Percentiles rank a stretch among this genome's conserved stretches.
Conservation (phyloP, 2,113 vertebrate species). For the Xerus inauris region DNA sequence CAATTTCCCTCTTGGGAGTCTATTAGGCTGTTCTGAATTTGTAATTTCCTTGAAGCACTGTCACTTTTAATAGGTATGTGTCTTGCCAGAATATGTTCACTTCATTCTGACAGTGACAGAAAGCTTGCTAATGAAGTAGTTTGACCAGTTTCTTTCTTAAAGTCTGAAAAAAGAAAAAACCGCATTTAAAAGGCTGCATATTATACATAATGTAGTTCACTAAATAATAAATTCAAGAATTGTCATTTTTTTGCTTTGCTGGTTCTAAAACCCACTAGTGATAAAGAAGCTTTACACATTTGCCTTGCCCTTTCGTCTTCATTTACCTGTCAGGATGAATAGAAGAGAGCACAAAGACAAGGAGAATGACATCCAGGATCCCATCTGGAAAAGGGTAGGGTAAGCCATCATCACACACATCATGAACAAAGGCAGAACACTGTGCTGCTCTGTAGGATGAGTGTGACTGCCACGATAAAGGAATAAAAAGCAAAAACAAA, state of each 20-base stretch:
- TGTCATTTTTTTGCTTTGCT: conserved; percentile 77
- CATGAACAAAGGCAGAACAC: conserved; percentile 94
- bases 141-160: conserved; percentile 77
- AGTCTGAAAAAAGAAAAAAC: conserved; percentile 70
- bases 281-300: conserved; percentile 82
- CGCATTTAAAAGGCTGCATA: conserved; percentile 77
- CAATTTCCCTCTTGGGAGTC: conserved; percentile 74
- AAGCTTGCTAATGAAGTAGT: conserved; percentile 81
- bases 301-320: conserved; percentile 85
- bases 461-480: conserved; percentile 87
- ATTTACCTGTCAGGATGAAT: conserved; percentile 95
- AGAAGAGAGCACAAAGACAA: conserved; percentile 95
- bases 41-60: conserved; percentile 78
- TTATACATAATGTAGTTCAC: conserved; percentile 70
- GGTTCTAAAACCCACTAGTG: conserved; percentile 79
- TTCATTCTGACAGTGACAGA: conserved; percentile 80
- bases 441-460: conserved; percentile 87
- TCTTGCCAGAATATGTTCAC: conserved; percentile 71
- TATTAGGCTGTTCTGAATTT: conserved; percentile 71
- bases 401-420: conserved; percentile 90
- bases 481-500: conserved; percentile 60
- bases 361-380: conserved; percentile 92
- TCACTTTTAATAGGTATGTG: conserved; percentile 79
- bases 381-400: conserved; percentile 93
- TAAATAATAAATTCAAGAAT: conserved; percentile 83